phyloP scores from a whole-genome alignment of 64 coral and sea anemone genomes.

The Montipora foliosa region DNA sequence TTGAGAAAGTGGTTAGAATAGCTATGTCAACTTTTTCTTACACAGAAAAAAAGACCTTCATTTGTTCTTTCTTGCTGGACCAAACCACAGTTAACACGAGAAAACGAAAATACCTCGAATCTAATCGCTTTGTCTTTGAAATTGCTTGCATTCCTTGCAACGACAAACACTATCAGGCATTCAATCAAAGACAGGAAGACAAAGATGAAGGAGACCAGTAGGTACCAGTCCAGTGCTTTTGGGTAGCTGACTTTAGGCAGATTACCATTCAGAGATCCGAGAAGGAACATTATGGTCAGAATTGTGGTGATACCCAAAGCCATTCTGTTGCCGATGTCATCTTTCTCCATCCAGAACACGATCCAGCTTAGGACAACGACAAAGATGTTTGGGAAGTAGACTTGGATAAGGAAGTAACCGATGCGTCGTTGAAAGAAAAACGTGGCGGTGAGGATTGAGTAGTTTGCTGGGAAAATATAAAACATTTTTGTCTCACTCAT shows the following conservation, averaged over 20 bases:
- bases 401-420: slow-evolving; percentile 91
- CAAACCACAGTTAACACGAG: too few species aligned
- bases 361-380: slow-evolving; percentile 93
- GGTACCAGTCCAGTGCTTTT: slow-evolving; percentile 93
- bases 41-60: too few species aligned
- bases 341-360: slow-evolving; percentile 89
- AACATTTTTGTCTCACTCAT: background rate
- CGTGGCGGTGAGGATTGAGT: slow-evolving; percentile 41
- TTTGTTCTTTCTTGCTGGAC: too few species aligned
- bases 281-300: slow-evolving; percentile 86
- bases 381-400: slow-evolving; percentile 85
- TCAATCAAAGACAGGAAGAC: slow-evolving; percentile 87
- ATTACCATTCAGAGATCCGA: slow-evolving; percentile 72
- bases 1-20: too few species aligned
- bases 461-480: slow-evolving; percentile 62
- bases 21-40: too few species aligned
- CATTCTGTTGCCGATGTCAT: slow-evolving; percentile 76
- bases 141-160: background rate
- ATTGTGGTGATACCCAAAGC: slow-evolving; percentile 88
- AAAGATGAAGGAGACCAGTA: slow-evolving; percentile 76
- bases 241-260: slow-evolving; percentile 94
- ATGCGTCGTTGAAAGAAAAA: slow-evolving; percentile 79
- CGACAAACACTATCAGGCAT: slow-evolving; percentile 67
- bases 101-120: too few species aligned
- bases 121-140: background rate